phyloP scores from a whole-genome alignment of 1,140 invertebrate genomes.

The Leptinotarsa undecemlineata region DNA sequence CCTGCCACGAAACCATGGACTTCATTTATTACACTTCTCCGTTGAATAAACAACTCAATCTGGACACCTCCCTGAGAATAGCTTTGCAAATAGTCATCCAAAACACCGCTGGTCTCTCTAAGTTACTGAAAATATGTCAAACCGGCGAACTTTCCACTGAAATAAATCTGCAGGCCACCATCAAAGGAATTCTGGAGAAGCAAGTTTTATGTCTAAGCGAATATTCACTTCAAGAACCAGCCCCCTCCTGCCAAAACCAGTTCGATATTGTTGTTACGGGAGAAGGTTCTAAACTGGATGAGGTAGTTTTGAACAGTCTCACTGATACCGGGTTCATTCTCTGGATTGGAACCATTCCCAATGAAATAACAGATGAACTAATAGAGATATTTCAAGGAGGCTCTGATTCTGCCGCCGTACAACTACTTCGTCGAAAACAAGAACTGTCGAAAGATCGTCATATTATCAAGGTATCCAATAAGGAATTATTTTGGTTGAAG shows the following conservation, averaged over 20 bases:
- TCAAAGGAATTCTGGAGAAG: too few species aligned
- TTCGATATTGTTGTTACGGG: too few species aligned
- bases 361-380: too few species aligned
- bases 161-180: neutral
- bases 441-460: constrained; percentile 44
- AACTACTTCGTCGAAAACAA: neutral
- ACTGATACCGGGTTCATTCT: too few species aligned
- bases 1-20: constrained; percentile 77
- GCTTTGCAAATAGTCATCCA: constrained; percentile 66
- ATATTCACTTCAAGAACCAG: too few species aligned
- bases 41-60: constrained; percentile 62
- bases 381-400: too few species aligned
- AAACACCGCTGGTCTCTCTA: neutral
- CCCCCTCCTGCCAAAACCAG: too few species aligned
- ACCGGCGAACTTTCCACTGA: neutral
- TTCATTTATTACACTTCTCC: constrained; percentile 76
- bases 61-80: constrained; percentile 65
- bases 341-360: too few species aligned
- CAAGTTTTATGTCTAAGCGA: too few species aligned
- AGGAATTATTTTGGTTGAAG: constrained; percentile 81
- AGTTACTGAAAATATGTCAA: neutral
- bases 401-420: neutral
- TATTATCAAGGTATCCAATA: constrained; percentile 66
- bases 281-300: too few species aligned
- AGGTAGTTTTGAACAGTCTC: too few species aligned